phyloP scores from a whole-genome alignment of 1,140 invertebrate genomes.

The Hypsibius dujardini region DNA sequence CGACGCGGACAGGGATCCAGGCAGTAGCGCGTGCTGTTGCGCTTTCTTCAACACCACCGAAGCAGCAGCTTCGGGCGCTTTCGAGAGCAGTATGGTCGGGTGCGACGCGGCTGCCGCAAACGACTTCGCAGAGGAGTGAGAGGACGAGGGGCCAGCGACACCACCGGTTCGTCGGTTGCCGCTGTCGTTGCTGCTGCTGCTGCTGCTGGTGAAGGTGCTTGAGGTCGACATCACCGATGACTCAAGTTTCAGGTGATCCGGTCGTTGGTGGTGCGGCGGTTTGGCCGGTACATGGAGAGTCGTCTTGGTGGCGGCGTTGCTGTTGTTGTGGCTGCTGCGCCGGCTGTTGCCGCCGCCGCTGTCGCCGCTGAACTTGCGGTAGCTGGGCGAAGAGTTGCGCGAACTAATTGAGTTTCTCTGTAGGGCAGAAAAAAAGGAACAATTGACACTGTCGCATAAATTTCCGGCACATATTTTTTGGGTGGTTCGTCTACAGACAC shows the following conservation, averaged over 20 bases:
- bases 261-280: constrained; percentile 6
- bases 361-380: too few species aligned
- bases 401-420: constrained; percentile 14
- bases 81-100: neutral
- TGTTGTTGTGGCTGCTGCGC: neutral
- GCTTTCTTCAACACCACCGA: too few species aligned
- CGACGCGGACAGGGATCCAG: too few species aligned
- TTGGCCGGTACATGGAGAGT: neutral
- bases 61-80: neutral
- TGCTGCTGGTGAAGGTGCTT: too few species aligned
- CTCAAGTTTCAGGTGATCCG: constrained; percentile 13
- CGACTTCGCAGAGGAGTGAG: too few species aligned
- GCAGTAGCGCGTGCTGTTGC: too few species aligned
- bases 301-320: neutral
- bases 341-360: neutral
- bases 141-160: too few species aligned
- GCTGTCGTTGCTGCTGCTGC: neutral
- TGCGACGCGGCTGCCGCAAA: neutral
- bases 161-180: neutral
- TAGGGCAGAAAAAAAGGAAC: neutral
- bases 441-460: too few species aligned
- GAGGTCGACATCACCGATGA: neutral
- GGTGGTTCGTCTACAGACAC: too few species aligned
- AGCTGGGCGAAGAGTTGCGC: neutral
- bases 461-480: too few species aligned